A percentile compares a stretch with the other conserved stretches of the same genome.
phyloP scores from a whole-genome alignment of 2,888 invertebrate species.

The Ophion slaviceki region DNA sequence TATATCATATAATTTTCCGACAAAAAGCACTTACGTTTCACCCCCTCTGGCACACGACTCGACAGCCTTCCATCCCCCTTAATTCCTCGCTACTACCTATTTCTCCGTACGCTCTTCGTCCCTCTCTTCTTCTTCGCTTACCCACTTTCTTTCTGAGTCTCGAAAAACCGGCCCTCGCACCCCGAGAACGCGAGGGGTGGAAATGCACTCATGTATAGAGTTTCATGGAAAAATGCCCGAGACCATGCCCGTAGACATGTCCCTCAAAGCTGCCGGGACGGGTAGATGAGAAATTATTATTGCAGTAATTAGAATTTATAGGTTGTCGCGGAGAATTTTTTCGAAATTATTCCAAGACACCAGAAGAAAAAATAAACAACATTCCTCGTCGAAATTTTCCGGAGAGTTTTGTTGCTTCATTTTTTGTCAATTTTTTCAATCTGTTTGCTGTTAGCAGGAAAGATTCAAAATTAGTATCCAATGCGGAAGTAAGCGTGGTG shows the following conservation, averaged over 20 bases:
- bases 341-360: constrained; percentile 2
- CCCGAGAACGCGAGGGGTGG: constrained; percentile 71
- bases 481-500: no score
- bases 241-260: constrained; percentile 13
- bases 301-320: constrained; percentile 39
- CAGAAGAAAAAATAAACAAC: constrained; percentile 19
- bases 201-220: constrained; percentile 79
- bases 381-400: no score
- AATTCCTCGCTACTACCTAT: constrained; percentile 70
- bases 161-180: constrained; percentile 75
- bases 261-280: constrained; percentile 21
- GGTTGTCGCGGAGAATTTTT: not conserved
- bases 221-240: constrained; percentile 74
- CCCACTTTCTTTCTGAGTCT: constrained; percentile 59
- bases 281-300: constrained; percentile 34
- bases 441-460: no score
- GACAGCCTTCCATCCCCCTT: constrained; percentile 64
- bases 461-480: no score
- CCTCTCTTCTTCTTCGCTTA: constrained; percentile 56
- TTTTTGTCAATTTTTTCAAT: no score
- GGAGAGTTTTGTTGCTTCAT: no score
- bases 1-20: constrained; percentile 82
- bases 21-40: constrained; percentile 81
- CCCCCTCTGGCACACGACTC: constrained; percentile 65
- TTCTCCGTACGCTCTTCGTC: constrained; percentile 62